phyloP scores from a whole-genome alignment of 1,140 invertebrate species.

The Drosophila equinoxialis region DNA sequence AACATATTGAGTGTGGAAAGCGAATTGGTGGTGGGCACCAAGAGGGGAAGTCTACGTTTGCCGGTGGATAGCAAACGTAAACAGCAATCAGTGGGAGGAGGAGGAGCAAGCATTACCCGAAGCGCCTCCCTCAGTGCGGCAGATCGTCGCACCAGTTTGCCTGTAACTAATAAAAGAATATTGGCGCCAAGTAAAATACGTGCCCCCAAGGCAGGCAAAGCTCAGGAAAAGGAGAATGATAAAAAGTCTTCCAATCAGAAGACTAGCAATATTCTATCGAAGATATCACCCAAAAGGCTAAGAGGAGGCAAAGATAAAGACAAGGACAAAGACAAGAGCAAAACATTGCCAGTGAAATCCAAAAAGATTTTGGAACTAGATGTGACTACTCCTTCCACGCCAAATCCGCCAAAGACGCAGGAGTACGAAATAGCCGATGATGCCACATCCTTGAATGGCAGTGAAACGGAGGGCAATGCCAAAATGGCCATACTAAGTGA shows the following conservation, averaged over 20 bases:
- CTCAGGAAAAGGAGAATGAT: conserved; percentile 67
- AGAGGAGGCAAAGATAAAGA: conserved; percentile 41
- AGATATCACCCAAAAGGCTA: conserved; percentile 73
- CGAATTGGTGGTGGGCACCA: conserved; percentile 69
- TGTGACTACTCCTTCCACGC: background rate
- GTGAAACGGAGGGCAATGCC: conserved; percentile 51
- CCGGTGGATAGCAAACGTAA: conserved; percentile 48
- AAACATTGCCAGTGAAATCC: conserved; percentile 30
- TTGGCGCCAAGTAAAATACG: conserved; percentile 24
- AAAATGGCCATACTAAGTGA: conserved; percentile 83
- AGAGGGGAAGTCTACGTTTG: conserved; percentile 62
- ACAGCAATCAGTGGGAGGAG: conserved; percentile 8
- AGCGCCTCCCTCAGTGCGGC: conserved; percentile 74
- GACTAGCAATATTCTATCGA: conserved; percentile 53
- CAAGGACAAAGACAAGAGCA: conserved; percentile 42
- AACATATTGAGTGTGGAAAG: conserved; percentile 79
- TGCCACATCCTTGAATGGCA: conserved; percentile 84
- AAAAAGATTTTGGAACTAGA: conserved; percentile 32
- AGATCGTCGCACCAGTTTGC: conserved; percentile 67
- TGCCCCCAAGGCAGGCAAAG: conserved; percentile 41
- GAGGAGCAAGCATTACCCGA: conserved; percentile 47
- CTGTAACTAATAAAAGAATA: conserved; percentile 30
- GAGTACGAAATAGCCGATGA: conserved; percentile 86
- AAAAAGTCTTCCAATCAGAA: conserved; percentile 70
- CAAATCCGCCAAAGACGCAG: conserved; percentile 36